Evolutionary conservation across 2,888 invertebrate genomes (phyloP).

Genomic region (Allacma fusca): DNA sequence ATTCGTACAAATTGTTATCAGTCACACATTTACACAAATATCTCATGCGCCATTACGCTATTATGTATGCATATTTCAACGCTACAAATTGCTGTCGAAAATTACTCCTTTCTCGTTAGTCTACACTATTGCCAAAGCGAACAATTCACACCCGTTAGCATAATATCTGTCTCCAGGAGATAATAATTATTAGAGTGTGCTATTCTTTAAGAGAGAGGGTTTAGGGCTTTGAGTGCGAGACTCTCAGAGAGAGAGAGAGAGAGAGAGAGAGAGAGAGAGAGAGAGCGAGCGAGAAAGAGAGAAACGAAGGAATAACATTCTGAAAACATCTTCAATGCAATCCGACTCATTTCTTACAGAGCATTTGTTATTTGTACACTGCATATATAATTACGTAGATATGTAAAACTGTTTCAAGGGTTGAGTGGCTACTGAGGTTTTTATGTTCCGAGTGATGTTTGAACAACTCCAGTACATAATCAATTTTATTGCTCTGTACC

Average conservation of each 20-base stretch:
- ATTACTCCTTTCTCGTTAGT: background rate
- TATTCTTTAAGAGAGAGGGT: constrained; percentile 14
- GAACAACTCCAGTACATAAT: constrained; percentile 11
- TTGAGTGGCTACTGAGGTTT: constrained; percentile 14
- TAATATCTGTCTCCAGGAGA: constrained; percentile 10
- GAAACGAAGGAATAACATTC: background rate
- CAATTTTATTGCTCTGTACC: background rate
- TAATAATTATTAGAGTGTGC: background rate
- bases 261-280: constrained; percentile 20
- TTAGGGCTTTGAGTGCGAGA: no score
- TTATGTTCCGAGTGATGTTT: background rate
- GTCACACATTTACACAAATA: constrained; percentile 7
- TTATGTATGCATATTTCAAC: background rate
- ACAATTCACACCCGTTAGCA: constrained; percentile 11
- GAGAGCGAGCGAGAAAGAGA: constrained; percentile 9
- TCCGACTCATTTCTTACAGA: background rate
- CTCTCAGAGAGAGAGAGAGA: constrained; percentile 16
- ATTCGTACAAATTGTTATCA: constrained; percentile 2
- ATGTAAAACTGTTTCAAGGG: constrained; percentile 2
- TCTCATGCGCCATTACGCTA: background rate
- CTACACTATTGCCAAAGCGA: background rate
- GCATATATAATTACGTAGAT: background rate
- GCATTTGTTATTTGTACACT: background rate
- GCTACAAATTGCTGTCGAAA: background rate
- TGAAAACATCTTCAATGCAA: background rate